These are phyloP conservation scores for Gallinago paraguaiae DNA, from an alignment of 2,113 vertebrate genomes.

Conservation along the genomic window DNA sequence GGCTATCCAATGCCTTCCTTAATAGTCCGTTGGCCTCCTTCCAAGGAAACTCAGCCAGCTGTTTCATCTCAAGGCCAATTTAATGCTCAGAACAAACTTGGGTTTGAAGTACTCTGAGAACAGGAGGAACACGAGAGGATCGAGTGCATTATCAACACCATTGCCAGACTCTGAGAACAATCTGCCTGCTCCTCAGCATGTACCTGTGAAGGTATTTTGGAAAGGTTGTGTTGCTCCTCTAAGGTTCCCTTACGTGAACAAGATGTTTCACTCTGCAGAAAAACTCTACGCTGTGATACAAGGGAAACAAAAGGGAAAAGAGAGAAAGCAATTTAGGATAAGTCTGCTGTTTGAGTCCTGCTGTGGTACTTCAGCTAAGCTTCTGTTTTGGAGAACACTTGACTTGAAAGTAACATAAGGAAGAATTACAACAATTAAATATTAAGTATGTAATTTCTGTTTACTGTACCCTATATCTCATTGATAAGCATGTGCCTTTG, in stretches of 20 bases:
- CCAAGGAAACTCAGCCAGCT: conserved; percentile 38
- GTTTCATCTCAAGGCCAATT: conserved; percentile 45
- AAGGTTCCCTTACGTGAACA: neutral
- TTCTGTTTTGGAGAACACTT: neutral
- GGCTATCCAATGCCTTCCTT: neutral
- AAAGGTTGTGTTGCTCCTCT: neutral
- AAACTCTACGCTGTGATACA: accelerated
- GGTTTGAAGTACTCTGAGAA: neutral
- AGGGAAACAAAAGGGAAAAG: neutral
- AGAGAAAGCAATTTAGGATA: neutral
- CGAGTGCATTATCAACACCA: neutral
- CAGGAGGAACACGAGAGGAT: neutral
- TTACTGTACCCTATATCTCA: neutral
- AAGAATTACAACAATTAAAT: neutral
- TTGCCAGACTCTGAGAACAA: neutral
- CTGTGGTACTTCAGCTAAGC: neutral
- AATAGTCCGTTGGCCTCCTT: neutral
- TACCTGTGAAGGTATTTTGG: neutral
- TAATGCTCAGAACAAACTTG: neutral
- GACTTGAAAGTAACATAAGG: neutral
- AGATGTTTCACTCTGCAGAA: neutral
- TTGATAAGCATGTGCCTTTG: neutral
- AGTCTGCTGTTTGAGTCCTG: neutral
- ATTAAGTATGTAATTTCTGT: neutral
- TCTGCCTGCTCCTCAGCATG: neutral